Base-by-base conservation (phyloP, 2,888 invertebrate species). In the Clistopyga incitator region DNA sequence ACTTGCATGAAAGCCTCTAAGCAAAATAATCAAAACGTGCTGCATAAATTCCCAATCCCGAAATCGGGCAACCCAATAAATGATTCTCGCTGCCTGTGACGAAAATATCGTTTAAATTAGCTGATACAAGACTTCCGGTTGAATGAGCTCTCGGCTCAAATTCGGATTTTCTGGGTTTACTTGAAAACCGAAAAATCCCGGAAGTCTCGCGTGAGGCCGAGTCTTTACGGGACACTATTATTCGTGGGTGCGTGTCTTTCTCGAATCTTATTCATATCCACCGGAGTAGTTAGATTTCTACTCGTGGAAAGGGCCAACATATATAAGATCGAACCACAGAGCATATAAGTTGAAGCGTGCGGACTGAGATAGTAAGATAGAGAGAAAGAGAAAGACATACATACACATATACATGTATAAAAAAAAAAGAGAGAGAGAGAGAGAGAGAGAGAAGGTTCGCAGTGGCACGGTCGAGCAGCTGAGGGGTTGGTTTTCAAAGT, bases 401-500 rank as follows among this genome's bases (percentile, higher is more conserved):
- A 59, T 15, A 8, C 1, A 29, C 23, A 72, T 65, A 72, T 50
- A 76, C 61, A 79, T 45, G 54, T 18, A 23, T 38, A 64, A 18
- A n/a, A n/a, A n/a, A 34, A 38, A 34, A 11, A 61, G 29, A 38
- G 18, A 61, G 18, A 61, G 38, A 38, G 8, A 61, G 61, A 54
- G 68, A 45, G 50, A 45, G 70, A 70, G 67, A 47, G 45, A 71
- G 50, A 64, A 42, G 71, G 70, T 25, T 72, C 59, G 65, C 77
- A 70, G 78, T 78, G 70, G 77, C 64, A 84, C 82, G 68, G 82
- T 81, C 84, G 78, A 83, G 85, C 77, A 76, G 68, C 67, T 76
- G 80, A 83, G 86, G 85, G 86, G 88, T 86, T 85, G 86, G 84
- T 87, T 85, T 85, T 54, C 77, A 84, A 84, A 85, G 85, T 76